phyloP scores from a whole-genome alignment of 2,888 invertebrate species.

The Amaurobius ferox region DNA sequence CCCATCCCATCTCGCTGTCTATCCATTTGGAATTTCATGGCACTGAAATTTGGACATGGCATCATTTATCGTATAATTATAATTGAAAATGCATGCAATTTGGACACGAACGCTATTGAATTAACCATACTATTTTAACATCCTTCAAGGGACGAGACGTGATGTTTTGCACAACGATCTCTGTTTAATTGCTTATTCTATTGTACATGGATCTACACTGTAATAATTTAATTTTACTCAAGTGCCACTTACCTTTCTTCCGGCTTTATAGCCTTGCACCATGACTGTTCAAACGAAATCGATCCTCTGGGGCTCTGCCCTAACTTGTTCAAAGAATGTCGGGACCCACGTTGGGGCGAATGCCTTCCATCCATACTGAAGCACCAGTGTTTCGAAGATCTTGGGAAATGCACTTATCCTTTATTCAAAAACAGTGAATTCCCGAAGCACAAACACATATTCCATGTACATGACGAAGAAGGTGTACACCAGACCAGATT shows the following conservation, averaged over 20 bases:
- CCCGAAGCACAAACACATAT: neutral
- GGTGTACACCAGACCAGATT: neutral
- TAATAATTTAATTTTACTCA: too few species aligned
- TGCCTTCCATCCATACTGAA: slow-evolving; percentile 44
- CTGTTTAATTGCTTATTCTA: too few species aligned
- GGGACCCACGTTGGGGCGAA: slow-evolving; percentile 52
- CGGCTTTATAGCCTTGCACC: slow-evolving; percentile 39
- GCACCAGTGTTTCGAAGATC: neutral
- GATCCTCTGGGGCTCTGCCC: slow-evolving; percentile 47
- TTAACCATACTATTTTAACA: too few species aligned
- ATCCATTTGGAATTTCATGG: too few species aligned
- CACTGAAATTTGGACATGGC: too few species aligned
- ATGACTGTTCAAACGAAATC: slow-evolving; percentile 43
- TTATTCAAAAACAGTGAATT: neutral
- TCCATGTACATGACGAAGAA: neutral
- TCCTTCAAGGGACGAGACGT: too few species aligned
- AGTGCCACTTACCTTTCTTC: slow-evolving; percentile 52
- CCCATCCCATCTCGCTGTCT: too few species aligned
- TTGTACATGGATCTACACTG: too few species aligned
- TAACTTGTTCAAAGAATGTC: slow-evolving; percentile 53
- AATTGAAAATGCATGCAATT: too few species aligned
- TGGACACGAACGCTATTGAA: too few species aligned
- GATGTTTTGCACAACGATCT: too few species aligned
- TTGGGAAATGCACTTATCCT: neutral
- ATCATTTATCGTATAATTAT: too few species aligned